A percentile compares a stretch with the other conserved stretches of the same genome.
These are phyloP conservation scores for Eupristina koningsbergeri DNA, from an alignment of 1,140 invertebrate species.

Conservation along the genomic window DNA sequence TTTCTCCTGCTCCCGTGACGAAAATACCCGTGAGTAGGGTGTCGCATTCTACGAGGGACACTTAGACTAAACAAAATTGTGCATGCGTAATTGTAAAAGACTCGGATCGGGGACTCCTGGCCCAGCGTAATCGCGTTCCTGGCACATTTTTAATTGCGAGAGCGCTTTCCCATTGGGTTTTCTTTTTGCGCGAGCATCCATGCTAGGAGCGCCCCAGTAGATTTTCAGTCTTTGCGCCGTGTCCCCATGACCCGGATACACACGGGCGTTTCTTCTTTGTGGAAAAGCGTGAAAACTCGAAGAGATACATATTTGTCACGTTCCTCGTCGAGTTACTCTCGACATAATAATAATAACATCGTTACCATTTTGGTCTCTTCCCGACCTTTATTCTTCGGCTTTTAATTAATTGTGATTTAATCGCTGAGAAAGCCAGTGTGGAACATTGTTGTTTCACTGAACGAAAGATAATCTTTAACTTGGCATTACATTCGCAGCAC, in stretches of 20 bases:
- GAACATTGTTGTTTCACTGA: not conserved
- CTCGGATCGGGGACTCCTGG: too few relatives aligned
- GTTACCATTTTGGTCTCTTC: not conserved
- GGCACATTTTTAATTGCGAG: too few relatives aligned
- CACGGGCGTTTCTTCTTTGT: not conserved
- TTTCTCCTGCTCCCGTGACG: not conserved
- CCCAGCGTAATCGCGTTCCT: too few relatives aligned
- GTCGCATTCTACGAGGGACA: too few relatives aligned
- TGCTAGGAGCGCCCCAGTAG: too few relatives aligned
- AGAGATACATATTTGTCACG: not conserved
- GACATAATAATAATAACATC: too few relatives aligned
- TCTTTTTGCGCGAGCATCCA: too few relatives aligned
- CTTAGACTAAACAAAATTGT: slow-evolving; percentile 9
- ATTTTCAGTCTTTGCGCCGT: too few relatives aligned
- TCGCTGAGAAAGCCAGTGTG: not conserved
- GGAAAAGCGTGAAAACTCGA: not conserved
- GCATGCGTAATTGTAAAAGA: too few relatives aligned
- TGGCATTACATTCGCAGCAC: not conserved
- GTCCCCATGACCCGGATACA: too few relatives aligned
- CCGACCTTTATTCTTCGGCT: not conserved
- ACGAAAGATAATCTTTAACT: not conserved
- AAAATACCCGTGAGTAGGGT: not conserved
- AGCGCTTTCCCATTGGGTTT: too few relatives aligned
- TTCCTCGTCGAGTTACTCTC: not conserved
- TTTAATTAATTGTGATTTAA: not conserved